phyloP scores from a whole-genome alignment of 2,888 invertebrate genomes.

The Cephalotes varians region DNA sequence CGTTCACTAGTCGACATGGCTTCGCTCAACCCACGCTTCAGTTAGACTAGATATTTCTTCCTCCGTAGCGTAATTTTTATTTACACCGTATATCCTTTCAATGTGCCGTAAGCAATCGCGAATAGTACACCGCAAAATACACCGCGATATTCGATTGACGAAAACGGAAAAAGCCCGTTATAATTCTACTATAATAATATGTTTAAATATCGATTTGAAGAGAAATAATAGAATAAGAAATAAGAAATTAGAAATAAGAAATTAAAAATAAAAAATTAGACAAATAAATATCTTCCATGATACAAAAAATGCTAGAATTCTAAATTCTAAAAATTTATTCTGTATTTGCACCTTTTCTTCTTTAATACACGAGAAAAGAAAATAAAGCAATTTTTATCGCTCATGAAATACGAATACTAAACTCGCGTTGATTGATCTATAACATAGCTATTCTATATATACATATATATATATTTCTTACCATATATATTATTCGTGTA shows the following conservation, averaged over 20 bases:
- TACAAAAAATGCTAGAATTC: not conserved
- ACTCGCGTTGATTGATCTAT: not conserved
- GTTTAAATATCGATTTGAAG: too few species aligned
- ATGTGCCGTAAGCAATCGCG: not conserved
- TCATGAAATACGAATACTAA: not conserved
- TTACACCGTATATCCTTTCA: not conserved
- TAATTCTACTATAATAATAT: too few species aligned
- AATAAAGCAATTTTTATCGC: not conserved
- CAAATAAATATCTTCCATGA: not conserved
- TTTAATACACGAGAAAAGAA: not conserved
- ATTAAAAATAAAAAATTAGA: too few species aligned
- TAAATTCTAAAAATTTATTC: not conserved
- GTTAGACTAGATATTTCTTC: conserved; percentile 61
- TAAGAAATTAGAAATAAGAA: too few species aligned
- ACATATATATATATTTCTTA: not conserved
- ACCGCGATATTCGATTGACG: not conserved
- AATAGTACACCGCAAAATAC: not conserved
- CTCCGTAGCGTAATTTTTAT: not conserved
- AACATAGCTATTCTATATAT: too few species aligned
- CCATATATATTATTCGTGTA: not conserved
- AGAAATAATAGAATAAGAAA: too few species aligned
- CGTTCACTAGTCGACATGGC: conserved; percentile 16
- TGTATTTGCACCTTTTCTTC: not conserved
- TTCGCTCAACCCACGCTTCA: conserved; percentile 45
- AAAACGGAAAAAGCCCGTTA: not conserved